phyloP scores from a whole-genome alignment of 1,140 invertebrate genomes.

The Wasmannia auropunctata region DNA sequence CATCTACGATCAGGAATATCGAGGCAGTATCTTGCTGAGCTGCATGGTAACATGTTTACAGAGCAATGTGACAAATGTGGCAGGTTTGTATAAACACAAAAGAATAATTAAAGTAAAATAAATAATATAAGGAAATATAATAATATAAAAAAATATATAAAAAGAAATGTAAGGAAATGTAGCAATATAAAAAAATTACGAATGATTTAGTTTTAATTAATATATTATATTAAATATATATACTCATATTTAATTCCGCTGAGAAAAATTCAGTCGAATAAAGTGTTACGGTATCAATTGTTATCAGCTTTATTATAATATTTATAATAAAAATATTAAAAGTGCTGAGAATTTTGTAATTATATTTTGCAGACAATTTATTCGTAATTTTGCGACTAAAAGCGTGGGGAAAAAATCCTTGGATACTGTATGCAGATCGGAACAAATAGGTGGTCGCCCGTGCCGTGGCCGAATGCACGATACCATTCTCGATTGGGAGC shows the following conservation, averaged over 20 bases:
- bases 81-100: slow-evolving; percentile 87
- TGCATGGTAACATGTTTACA: slow-evolving; percentile 99
- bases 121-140: neutral
- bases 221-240: no score
- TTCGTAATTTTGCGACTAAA: slow-evolving; percentile 91
- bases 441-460: slow-evolving; percentile 87
- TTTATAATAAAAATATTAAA: neutral
- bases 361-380: slow-evolving; percentile 91
- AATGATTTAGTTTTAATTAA: neutral
- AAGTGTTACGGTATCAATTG: neutral
- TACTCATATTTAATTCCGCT: neutral
- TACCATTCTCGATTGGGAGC: slow-evolving; percentile 99
- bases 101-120: neutral
- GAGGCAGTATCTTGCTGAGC: slow-evolving; percentile 93
- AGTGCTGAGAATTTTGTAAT: slow-evolving; percentile 1
- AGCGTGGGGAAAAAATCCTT: slow-evolving; percentile 97
- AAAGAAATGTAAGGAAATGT: neutral
- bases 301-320: neutral
- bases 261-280: neutral
- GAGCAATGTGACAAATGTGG: slow-evolving; percentile 97
- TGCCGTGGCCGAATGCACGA: slow-evolving; percentile 96
- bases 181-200: slow-evolving; percentile 45
- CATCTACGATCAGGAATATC: slow-evolving; percentile 96
- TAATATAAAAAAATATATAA: slow-evolving; percentile 53
- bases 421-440: slow-evolving; percentile 90